Base-by-base conservation (phyloP, 2,797 vertebrate species). In the Arctocebus calabarensis region DNA sequence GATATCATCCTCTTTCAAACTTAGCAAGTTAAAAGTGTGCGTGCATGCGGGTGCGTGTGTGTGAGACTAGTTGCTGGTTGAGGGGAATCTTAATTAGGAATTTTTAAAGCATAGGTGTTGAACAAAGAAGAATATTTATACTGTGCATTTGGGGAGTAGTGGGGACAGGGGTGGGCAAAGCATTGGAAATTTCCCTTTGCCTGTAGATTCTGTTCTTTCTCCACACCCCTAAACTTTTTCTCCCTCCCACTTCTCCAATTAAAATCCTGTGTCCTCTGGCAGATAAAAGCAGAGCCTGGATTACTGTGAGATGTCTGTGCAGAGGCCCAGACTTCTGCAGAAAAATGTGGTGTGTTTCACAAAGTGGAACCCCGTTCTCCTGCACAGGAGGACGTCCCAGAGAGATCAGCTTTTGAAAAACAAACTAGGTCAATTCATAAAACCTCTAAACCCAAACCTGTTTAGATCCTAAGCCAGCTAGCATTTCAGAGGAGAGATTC, bases 1-100 rank as follows among this genome's bases (percentile, higher is more conserved):
- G 98, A 98, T 97, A 98, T 98, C 98, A 98, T 98, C 98, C 98
- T 98, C 98, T 98, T 98, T 98, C 98, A 98, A 98, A 98, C 97
- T 98, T 99, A 97, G 98, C 98, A 97, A 97, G 98, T 98, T 96
- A 96, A 98, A 95, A 96, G 94, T 83, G 91, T 95, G 93, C 90
- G 90, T 88, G 92, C 94, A 97, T 95, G 37, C 34, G 29, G 25
- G 29, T 27, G 61, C 40, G 48, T 66, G 52, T 45, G 61, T 55
- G 68, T 32, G 9, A 34, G 37, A 37, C 68, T 94, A 91, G 95
- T 94, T 77, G 96, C 95, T 95, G 97, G 94, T 52, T 52, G 48
- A 52, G 79, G 77, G 71, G 59, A 57, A 97, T 95, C 95, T 97
- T 73, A 32, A 20, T 97, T 97, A 93, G 64, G 92, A 97, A 96